Evolutionary conservation across 2,888 invertebrate species (phyloP), one percentile per base, ranked within the genome.

Genomic region (Calameuta idolon): DNA sequence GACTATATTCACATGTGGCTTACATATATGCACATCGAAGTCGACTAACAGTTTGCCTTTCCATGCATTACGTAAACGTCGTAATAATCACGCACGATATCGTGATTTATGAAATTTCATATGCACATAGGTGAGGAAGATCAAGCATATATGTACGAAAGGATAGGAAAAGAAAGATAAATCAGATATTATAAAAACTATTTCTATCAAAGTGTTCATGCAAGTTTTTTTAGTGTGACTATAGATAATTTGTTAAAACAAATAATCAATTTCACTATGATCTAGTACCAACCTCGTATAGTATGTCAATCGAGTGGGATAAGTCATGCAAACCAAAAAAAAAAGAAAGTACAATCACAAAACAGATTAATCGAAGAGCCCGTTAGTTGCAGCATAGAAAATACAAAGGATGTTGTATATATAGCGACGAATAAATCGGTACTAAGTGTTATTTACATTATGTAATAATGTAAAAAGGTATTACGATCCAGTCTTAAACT

Each of bases 241-340:
- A 55, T 9, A 9, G 15, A 55, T 55, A 9, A 55, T 23, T 23
- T 9, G 55, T 23, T 9, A 23, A 55, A 55, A 55, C 23, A 55
- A 55, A 55, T 55, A 55, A 23, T 2, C 9, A 55, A 55, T 55
- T 31, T 35, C 12, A 69, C 55, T 30, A 34, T 15, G 55, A 69
- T 34, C 37, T 74, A 75, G 75, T 81, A 81, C 81, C 77, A 78
- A 81, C 81, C 81, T 81, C 81, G 69, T n/a, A 23, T 23, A 3
- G 71, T 77, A 33, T 11, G 79, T 73, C 55, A 75, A 78, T 74
- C 74, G 31, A 73, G 74, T 34, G n/a, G 55, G 75, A 40, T 34
- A 77, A 78, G 76, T 76, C 79, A 76, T 81, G 76, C 81, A 81
- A 31, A 75, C 69, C 77, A 77, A 77, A 80, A 76, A 81, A 75